Conservation (phyloP, 2,113 vertebrate species). For the Petaurus breviceps region DNA sequence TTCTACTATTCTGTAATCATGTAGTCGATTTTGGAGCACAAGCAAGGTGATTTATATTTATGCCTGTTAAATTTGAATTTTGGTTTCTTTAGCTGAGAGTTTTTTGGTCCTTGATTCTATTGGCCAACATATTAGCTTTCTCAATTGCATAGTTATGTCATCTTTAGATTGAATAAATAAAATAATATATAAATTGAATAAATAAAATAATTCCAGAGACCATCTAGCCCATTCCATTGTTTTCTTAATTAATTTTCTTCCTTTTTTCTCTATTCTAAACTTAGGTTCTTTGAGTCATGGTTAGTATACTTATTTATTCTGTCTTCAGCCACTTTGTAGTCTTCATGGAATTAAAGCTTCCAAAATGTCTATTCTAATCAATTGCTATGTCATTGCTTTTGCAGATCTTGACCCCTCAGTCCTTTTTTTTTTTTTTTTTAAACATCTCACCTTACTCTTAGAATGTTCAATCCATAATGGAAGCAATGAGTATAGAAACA, state of each 20-base stretch:
- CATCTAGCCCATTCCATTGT: neutral
- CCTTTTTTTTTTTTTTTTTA: neutral
- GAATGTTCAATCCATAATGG: neutral
- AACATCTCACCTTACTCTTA: neutral
- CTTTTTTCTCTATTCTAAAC: neutral
- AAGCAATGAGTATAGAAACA: neutral
- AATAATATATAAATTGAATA: neutral
- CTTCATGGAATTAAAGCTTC: neutral
- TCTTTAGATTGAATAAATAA: neutral
- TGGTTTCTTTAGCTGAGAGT: neutral
- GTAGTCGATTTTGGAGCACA: neutral
- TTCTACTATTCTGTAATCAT: neutral
- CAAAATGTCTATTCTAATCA: neutral
- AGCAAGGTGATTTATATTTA: neutral
- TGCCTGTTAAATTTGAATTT: neutral
- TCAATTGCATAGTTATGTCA: neutral
- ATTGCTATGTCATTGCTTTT: neutral
- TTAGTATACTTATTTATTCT: neutral
- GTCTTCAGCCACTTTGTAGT: neutral
- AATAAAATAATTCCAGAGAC: neutral
- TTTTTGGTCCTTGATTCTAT: neutral
- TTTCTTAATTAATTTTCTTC: neutral
- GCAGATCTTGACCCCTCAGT: neutral
- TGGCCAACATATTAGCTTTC: neutral
- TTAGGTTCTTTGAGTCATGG: neutral